Evolutionary conservation across 2,797 vertebrate species (phyloP).

Genomic region (Rhynchotus rufescens): DNA sequence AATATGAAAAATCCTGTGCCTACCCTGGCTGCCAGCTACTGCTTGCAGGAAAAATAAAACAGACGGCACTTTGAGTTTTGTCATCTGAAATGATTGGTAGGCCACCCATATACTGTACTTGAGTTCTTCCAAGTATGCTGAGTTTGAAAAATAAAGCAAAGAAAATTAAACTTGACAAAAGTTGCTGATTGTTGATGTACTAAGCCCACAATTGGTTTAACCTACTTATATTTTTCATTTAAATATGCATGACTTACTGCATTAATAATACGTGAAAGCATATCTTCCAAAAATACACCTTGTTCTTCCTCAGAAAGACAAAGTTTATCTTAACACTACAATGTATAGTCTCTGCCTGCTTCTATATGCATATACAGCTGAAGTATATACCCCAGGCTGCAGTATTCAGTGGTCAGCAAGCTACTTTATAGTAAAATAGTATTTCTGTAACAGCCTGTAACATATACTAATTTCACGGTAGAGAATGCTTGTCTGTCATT

Average conservation of each 20-base stretch:
- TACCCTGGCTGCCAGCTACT: background rate
- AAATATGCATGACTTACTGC: background rate
- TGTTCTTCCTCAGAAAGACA: background rate
- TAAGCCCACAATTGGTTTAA: background rate
- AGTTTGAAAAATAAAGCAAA: background rate
- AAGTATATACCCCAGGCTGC: background rate
- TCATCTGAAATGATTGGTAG: background rate
- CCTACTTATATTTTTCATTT: background rate
- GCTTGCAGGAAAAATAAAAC: background rate
- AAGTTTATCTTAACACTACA: background rate
- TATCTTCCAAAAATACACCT: background rate
- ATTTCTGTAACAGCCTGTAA: background rate
- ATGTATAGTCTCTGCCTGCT: background rate
- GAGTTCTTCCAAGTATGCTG: background rate
- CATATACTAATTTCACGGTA: background rate
- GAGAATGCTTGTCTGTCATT: constrained; percentile 20
- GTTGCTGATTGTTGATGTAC: background rate
- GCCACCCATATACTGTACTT: background rate
- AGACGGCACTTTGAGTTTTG: background rate
- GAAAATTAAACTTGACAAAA: background rate
- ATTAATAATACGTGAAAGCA: background rate
- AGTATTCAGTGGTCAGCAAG: background rate
- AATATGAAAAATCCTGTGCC: background rate
- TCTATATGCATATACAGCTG: background rate
- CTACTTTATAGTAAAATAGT: background rate